Percentiles rank a stretch among this genome's conserved stretches.
Conservation (phyloP, 2,113 vertebrate species). For the Aplodontia rufa region DNA sequence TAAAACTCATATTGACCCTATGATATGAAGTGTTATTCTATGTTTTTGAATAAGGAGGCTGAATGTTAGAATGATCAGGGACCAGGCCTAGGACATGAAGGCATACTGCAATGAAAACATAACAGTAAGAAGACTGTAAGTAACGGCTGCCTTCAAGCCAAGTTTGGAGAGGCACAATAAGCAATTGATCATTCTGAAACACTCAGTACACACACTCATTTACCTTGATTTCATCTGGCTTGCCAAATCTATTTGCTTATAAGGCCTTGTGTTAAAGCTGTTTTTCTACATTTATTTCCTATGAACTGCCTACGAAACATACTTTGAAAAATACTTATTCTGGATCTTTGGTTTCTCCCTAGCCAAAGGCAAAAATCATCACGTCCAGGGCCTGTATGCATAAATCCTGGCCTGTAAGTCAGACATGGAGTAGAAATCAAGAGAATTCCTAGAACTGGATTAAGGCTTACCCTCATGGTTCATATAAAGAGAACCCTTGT, state of each 20-base stretch:
- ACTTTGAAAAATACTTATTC: neutral
- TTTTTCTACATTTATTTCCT: conserved; percentile 25
- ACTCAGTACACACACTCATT: neutral
- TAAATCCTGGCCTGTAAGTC: conserved; percentile 1
- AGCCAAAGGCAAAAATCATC: neutral
- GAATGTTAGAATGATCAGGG: neutral
- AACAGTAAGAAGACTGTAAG: neutral
- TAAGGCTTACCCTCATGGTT: neutral
- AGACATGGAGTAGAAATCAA: neutral
- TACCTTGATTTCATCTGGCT: neutral
- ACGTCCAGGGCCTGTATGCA: neutral
- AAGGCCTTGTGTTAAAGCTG: neutral
- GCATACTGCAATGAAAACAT: neutral
- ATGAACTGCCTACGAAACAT: neutral
- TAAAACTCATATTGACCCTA: neutral
- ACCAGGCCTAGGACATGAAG: neutral
- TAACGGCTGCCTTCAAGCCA: neutral
- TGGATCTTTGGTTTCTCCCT: neutral
- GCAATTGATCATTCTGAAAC: neutral
- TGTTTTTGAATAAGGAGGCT: neutral
- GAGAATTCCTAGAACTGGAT: neutral
- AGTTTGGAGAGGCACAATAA: neutral
- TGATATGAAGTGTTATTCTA: neutral
- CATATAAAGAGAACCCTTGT: neutral
- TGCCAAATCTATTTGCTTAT: neutral